These are phyloP conservation scores for Trisateles emortualis DNA, from an alignment of 2,888 invertebrate genomes.

Conservation along the genomic window DNA sequence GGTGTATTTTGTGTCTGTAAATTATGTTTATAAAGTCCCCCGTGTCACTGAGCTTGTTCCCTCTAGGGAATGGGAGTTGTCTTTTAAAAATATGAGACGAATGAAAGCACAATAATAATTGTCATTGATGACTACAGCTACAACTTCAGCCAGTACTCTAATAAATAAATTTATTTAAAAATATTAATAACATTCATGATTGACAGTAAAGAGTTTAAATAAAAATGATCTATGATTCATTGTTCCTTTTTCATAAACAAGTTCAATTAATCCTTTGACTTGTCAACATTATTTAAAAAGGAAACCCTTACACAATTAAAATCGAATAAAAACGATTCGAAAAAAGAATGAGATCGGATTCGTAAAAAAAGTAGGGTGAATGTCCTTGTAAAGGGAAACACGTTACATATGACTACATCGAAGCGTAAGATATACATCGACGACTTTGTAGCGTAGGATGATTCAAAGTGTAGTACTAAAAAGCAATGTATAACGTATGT, in stretches of 20 bases:
- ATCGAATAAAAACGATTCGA: conserved; percentile 67
- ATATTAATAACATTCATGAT: conserved; percentile 8
- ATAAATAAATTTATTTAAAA: conserved; percentile 5
- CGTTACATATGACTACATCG: conserved; percentile 37
- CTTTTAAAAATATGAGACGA: too few relatives aligned
- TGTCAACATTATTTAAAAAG: conserved; percentile 71
- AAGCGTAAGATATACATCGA: conserved; percentile 52
- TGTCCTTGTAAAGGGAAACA: conserved; percentile 68
- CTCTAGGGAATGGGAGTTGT: too few relatives aligned
- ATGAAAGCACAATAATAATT: too few relatives aligned
- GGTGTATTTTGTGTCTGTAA: too few relatives aligned
- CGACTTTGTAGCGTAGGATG: conserved; percentile 12
- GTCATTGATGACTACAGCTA: too few relatives aligned
- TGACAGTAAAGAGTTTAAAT: conserved; percentile 9
- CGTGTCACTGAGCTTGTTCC: too few relatives aligned
- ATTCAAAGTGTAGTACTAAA: neutral
- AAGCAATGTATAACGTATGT: conserved; percentile 23
- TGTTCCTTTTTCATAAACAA: conserved; percentile 49
- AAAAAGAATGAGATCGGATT: conserved; percentile 73
- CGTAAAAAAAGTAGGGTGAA: conserved; percentile 76
- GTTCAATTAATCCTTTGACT: conserved; percentile 73
- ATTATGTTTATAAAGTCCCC: too few relatives aligned
- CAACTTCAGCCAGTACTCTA: too few relatives aligned
- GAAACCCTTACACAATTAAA: conserved; percentile 75
- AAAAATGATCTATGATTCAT: conserved; percentile 24